phyloP scores from a whole-genome alignment of 2,797 vertebrate species.

The Hydrophis major region DNA sequence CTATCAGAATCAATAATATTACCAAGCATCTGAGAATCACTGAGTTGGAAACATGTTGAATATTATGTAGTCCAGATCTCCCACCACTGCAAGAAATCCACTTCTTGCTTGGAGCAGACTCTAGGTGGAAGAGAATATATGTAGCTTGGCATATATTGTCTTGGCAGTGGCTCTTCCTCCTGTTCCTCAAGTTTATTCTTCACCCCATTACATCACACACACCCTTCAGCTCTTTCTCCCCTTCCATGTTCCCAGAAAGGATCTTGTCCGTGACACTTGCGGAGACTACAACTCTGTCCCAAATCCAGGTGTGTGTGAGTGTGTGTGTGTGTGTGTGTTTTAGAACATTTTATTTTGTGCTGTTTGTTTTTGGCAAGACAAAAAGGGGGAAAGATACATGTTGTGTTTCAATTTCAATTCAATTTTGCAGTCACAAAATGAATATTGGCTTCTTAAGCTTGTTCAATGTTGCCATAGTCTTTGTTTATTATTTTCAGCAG shows the following conservation, averaged over 20 bases:
- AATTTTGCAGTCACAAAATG: not conserved
- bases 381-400: not conserved
- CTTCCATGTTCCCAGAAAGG: too few species aligned
- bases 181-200: too few species aligned
- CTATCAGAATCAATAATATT: not conserved
- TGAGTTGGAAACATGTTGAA: not conserved
- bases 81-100: not conserved
- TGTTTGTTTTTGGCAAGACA: not conserved
- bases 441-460: not conserved
- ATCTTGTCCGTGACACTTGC: too few species aligned
- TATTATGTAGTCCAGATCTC: not conserved
- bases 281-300: too few species aligned
- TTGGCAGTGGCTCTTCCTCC: too few species aligned
- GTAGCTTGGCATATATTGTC: not conserved
- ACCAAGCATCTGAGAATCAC: not conserved
- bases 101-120: not conserved
- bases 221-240: too few species aligned
- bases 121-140: not conserved
- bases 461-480: conserved; percentile 14
- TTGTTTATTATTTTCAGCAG: conserved; percentile 34
- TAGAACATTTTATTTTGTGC: not conserved
- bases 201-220: too few species aligned
- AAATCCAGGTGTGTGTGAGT: too few species aligned
- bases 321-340: not conserved
- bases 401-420: not conserved